These are phyloP conservation scores for Lepidurus apus DNA, from an alignment of 1,140 invertebrate species.

Conservation along the genomic window DNA sequence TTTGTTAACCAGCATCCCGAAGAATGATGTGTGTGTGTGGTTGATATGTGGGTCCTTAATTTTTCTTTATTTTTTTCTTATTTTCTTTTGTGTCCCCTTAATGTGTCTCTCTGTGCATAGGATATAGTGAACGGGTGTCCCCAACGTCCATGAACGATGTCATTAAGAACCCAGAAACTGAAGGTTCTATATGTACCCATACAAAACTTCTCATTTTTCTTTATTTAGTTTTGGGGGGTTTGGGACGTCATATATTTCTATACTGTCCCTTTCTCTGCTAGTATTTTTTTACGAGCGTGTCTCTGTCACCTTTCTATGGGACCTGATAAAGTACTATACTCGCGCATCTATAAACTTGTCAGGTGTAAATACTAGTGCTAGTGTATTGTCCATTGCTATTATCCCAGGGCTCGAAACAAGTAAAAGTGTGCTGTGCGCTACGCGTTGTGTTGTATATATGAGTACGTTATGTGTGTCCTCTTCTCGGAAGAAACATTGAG, in stretches of 20 bases:
- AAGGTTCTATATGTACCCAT: neutral
- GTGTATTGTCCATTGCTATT: neutral
- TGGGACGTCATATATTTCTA: neutral
- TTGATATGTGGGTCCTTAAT: neutral
- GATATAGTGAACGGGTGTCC: neutral
- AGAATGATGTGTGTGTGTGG: too few species aligned
- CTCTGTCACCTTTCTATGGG: slow-evolving; percentile 1
- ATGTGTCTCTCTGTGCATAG: neutral
- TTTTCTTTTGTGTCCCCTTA: neutral
- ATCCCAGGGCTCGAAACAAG: too few species aligned
- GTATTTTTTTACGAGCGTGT: neutral
- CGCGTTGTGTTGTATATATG: too few species aligned
- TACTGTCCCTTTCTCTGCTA: neutral
- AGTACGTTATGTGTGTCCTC: too few species aligned
- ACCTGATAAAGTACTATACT: slow-evolving; percentile 18
- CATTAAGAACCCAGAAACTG: neutral
- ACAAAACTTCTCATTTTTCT: neutral
- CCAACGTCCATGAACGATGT: neutral
- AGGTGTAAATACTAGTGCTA: neutral
- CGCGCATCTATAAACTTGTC: slow-evolving; percentile 1
- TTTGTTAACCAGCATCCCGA: slow-evolving; percentile 5
- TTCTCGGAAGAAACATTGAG: too few species aligned
- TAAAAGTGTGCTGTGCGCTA: too few species aligned
- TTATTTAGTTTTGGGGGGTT: neutral
- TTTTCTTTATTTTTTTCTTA: neutral